phyloP scores from a whole-genome alignment of 92 coral and sea anemone genomes.

The Chrysogorgia sp. region DNA sequence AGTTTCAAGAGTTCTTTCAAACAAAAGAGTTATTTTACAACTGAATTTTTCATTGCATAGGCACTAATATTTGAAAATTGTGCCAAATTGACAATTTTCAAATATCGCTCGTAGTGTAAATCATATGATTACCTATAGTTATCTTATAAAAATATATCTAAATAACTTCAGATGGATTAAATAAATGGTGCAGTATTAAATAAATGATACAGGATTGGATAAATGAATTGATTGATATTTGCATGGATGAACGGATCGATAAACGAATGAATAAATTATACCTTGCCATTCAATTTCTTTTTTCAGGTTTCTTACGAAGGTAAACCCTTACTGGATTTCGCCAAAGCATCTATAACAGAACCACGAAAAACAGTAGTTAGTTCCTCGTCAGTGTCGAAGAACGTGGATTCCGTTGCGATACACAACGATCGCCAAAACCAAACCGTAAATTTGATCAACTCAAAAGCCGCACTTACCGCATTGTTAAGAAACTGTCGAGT shows the following conservation, averaged over 20 bases:
- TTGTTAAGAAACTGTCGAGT: conserved; percentile 67
- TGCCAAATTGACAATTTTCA: too few species aligned
- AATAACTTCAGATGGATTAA: too few species aligned
- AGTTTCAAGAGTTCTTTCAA: too few species aligned
- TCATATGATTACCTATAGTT: too few species aligned
- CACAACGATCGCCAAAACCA: background rate
- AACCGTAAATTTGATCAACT: conserved; percentile 45
- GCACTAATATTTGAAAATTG: too few species aligned
- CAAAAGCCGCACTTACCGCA: conserved; percentile 48
- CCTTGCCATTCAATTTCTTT: background rate
- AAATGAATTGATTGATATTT: too few species aligned
- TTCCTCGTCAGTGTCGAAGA: background rate
- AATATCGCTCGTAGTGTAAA: too few species aligned
- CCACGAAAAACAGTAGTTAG: background rate
- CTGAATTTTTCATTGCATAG: too few species aligned
- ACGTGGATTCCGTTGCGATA: conserved; percentile 4
- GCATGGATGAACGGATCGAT: too few species aligned
- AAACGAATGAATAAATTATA: background rate
- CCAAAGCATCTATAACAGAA: background rate
- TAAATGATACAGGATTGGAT: too few species aligned
- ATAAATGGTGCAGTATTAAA: too few species aligned
- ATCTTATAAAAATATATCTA: background rate
- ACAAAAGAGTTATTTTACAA: too few species aligned
- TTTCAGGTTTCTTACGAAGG: conserved; percentile 73
- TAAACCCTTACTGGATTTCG: conserved; percentile 55